Base-by-base conservation (phyloP, 2,888 invertebrate genomes). In the Pollenia labialis region DNA sequence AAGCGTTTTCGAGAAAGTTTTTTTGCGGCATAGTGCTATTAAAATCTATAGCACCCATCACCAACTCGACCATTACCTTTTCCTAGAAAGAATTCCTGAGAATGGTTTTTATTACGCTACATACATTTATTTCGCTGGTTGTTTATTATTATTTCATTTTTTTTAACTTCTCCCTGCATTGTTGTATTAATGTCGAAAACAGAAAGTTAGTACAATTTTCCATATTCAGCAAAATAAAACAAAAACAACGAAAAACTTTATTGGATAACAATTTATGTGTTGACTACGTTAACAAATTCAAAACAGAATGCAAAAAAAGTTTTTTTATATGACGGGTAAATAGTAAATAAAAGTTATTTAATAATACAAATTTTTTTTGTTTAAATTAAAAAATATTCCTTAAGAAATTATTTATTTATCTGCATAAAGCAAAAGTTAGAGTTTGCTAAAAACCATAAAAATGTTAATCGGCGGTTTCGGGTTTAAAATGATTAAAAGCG, bases 231-330 rank as follows among this genome's bases (percentile, higher is more conserved):
- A 75, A 7, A 56, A 60, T 40, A 23, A 52, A 69, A 32, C 3
- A 18, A 18, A 64, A 14, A n/a, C 16, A 16, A 1, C 4, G n/a
- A 50, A 66, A 72, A n/a, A 48, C 16, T 72, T 66, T 72, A 56
- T 72, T 64, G 62, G 46, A 58, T 68, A 81, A 44, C 46, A 66
- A 75, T 68, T 68, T 81, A 66, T 81, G 56, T 74, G 48, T 72
- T 75, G 74, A 60, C 69, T 62, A 50, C 46, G 79, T 42, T 62
- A 71, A 71, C 71, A 23, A 80, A 71, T 80, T 52, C 68, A 69
- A 50, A 75, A 18, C 46, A 52, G 18, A 62, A 16, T 10, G 42
- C 12, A 32, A 40, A 62, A 23, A 62, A n/a, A 62, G 4, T 0
- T 58, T 58, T 40, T 62, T 62, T 62, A 9, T 62, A 42, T 40